Evolutionary conservation across 2,113 vertebrate species (phyloP).

Genomic region (Chinchilla lanigera): DNA sequence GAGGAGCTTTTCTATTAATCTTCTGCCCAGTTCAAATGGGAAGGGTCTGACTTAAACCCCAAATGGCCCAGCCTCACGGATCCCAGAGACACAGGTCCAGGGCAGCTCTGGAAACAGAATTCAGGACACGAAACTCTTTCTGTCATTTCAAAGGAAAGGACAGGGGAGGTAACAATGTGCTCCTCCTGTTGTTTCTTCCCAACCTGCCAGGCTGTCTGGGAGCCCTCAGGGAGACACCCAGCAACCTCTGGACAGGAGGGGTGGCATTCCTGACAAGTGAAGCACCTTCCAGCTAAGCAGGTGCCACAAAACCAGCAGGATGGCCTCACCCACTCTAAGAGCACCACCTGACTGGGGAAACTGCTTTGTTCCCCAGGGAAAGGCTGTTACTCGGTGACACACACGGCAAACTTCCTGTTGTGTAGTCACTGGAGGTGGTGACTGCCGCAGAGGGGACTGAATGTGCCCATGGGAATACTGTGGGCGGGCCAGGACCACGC

Average conservation of each 20-base stretch:
- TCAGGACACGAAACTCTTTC: neutral
- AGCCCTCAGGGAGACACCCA: neutral
- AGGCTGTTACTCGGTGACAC: neutral
- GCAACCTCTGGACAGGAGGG: neutral
- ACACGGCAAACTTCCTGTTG: neutral
- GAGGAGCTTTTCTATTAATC: neutral
- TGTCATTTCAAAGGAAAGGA: neutral
- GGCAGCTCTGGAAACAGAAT: neutral
- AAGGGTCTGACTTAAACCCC: neutral
- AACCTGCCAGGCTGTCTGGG: neutral
- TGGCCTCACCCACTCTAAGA: neutral
- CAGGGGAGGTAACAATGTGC: too few species aligned
- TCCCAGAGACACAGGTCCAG: neutral
- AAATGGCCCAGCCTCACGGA: neutral
- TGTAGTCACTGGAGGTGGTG: neutral
- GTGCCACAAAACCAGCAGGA: neutral
- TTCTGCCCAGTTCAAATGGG: neutral
- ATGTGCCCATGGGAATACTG: neutral
- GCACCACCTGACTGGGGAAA: slow-evolving; percentile 46
- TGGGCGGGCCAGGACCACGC: neutral
- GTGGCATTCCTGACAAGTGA: slow-evolving; percentile 35
- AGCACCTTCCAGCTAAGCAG: neutral
- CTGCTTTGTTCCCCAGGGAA: slow-evolving; percentile 22
- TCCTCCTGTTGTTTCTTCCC: neutral
- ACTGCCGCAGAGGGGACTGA: neutral